Base-by-base conservation (phyloP, 2,888 invertebrate species). In the Drosophila lacicola region DNA sequence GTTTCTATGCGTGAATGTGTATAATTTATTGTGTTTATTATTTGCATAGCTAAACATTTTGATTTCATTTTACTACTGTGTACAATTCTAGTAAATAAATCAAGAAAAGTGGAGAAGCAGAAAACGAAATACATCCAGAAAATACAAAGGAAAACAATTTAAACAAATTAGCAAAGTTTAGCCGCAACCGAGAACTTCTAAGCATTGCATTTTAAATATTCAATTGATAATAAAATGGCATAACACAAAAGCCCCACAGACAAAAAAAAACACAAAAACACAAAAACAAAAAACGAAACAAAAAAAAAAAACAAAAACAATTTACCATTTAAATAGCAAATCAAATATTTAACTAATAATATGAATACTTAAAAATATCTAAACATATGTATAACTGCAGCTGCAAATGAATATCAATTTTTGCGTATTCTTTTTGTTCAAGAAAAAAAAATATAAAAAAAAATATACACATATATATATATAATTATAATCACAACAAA, bases 291-390 rank as follows among this genome's bases (percentile, higher is more conserved):
- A 68, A 44, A 49, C 39, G 44, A 58, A 44, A 49, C 39, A 41
- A 58, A 11, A 39, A 36, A 42, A 37, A 13, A 10, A 34, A 11
- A 41, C 34, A 61, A 50, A 70, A 54, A 29, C 44, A 64, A 62
- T 72, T 74, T 71, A 73, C 65, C 60, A 70, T 55, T 86, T 73
- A 82, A 81, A 82, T 86, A 86, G 70, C 80, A 76, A 86, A 74
- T 83, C 64, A 73, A 79, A 81, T 81, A 80, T 70, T 62, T 54
- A 83, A 74, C 58, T 78, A 78, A 67, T 44, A 29, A 70, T 56
- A 57, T 56, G 64, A 54, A 76, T 77, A 76, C 61, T 53, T 71
- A 66, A 65, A 63, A 56, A 29, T 57, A 36, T 36, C 54, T 56
- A 53, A 67, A 39, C 53, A 60, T 17, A 51, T 58, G 21, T 21